These are phyloP conservation scores for Mylabris sibirica DNA, from an alignment of 2,888 invertebrate species.

Conservation along the genomic window DNA sequence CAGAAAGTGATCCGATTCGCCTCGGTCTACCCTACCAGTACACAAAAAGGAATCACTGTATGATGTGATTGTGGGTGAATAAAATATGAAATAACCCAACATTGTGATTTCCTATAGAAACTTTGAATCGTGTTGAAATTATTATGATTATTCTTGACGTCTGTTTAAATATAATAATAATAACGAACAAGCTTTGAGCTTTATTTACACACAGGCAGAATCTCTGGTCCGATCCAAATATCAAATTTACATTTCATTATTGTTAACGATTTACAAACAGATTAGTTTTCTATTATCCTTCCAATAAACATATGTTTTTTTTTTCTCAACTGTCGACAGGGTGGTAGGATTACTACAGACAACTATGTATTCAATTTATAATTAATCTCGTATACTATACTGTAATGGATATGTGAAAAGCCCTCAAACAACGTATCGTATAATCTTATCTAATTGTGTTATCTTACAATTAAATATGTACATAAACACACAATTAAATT, in stretches of 20 bases:
- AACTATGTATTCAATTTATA: neutral
- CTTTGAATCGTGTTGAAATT: no score
- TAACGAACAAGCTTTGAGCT: neutral
- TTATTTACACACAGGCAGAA: neutral
- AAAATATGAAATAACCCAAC: neutral
- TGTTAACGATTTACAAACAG: neutral
- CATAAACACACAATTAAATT: neutral
- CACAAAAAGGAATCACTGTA: neutral
- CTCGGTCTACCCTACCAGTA: no score
- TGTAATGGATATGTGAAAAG: no score
- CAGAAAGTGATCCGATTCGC: no score
- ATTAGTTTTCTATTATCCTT: neutral
- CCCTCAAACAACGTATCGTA: neutral
- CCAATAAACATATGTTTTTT: no score
- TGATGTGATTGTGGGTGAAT: neutral
- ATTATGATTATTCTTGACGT: no score
- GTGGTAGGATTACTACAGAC: neutral
- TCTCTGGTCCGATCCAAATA: neutral
- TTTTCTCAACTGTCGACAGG: no score
- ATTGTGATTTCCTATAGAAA: neutral
- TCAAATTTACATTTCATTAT: conserved; percentile 6
- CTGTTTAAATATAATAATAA: neutral
- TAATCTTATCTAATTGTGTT: neutral
- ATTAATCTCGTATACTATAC: neutral
- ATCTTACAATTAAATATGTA: neutral